phyloP scores from a whole-genome alignment of 2,888 invertebrate species.

The Idaea aversata region DNA sequence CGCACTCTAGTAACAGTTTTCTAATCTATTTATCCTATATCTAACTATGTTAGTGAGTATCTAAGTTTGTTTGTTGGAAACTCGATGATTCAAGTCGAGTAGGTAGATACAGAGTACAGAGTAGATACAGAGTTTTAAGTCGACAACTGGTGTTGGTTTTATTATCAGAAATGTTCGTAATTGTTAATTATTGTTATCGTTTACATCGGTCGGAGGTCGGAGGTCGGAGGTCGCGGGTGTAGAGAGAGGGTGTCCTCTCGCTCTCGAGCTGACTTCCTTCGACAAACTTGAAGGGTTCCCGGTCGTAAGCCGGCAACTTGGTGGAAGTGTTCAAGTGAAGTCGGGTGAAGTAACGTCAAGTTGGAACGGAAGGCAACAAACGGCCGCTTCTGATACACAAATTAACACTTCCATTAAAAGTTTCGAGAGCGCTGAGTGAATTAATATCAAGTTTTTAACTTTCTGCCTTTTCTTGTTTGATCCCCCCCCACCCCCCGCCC shows the following conservation, averaged over 20 bases:
- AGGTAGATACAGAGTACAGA: neutral
- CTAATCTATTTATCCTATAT: neutral
- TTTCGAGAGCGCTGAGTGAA: slow-evolving; percentile 11
- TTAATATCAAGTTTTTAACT: slow-evolving; percentile 1
- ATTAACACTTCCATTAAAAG: slow-evolving; percentile 19
- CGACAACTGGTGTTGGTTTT: neutral
- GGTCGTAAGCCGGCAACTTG: slow-evolving; percentile 11
- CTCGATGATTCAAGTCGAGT: neutral
- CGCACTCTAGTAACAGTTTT: neutral
- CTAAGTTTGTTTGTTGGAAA: neutral
- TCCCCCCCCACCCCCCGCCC: neutral
- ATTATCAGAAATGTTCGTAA: neutral
- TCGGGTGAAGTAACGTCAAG: neutral
- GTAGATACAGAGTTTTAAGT: too few relatives aligned
- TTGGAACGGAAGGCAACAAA: neutral
- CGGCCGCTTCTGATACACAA: slow-evolving; percentile 3
- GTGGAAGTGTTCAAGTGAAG: slow-evolving; percentile 2
- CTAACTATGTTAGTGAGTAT: neutral
- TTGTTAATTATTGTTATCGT: neutral
- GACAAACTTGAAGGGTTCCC: slow-evolving; percentile 14
- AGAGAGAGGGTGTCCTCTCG: neutral
- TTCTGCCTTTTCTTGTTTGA: neutral
- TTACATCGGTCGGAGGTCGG: too few relatives aligned
- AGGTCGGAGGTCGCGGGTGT: neutral
- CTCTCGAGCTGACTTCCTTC: slow-evolving; percentile 6